Conservation (phyloP, 1,140 invertebrate species). For the Neuroterus valhalla region DNA sequence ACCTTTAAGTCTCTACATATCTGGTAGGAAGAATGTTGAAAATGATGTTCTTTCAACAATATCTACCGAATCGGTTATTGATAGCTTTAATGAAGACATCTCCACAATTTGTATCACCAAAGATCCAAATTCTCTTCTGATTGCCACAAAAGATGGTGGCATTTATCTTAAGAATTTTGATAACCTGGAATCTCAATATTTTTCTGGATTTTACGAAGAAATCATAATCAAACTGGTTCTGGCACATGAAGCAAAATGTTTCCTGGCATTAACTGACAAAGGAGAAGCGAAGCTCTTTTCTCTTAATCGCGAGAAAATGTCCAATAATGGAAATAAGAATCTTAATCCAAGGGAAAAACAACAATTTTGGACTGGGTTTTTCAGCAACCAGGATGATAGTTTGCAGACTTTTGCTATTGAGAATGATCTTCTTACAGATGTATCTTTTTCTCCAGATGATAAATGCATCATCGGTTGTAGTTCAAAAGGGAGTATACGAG, state of each 20-base stretch:
- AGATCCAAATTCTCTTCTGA: constrained; percentile 62
- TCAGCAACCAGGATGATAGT: constrained; percentile 58
- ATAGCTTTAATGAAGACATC: constrained; percentile 60
- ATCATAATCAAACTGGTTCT: constrained; percentile 66
- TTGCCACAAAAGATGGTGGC: constrained; percentile 59
- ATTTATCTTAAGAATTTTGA: constrained; percentile 64
- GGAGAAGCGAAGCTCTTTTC: constrained; percentile 67
- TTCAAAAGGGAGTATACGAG: constrained; percentile 55
- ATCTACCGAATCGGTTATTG: background rate
- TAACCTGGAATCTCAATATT: constrained; percentile 55
- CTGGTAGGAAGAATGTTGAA: constrained; percentile 52
- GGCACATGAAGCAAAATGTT: constrained; percentile 56
- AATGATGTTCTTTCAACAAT: background rate
- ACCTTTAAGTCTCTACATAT: constrained; percentile 58
- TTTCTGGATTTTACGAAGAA: constrained; percentile 55
- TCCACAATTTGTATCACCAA: constrained; percentile 62
- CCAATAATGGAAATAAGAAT: constrained; percentile 33
- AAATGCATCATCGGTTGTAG: constrained; percentile 65
- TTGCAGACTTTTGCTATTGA: constrained; percentile 54
- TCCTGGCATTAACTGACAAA: constrained; percentile 63
- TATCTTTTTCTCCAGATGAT: constrained; percentile 59
- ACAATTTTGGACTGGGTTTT: constrained; percentile 59
- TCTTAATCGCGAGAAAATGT: constrained; percentile 54
- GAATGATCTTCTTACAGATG: constrained; percentile 61
- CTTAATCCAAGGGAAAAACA: constrained; percentile 66